Conservation (phyloP, 2,797 vertebrate genomes). For the Sebastes nivosus region DNA sequence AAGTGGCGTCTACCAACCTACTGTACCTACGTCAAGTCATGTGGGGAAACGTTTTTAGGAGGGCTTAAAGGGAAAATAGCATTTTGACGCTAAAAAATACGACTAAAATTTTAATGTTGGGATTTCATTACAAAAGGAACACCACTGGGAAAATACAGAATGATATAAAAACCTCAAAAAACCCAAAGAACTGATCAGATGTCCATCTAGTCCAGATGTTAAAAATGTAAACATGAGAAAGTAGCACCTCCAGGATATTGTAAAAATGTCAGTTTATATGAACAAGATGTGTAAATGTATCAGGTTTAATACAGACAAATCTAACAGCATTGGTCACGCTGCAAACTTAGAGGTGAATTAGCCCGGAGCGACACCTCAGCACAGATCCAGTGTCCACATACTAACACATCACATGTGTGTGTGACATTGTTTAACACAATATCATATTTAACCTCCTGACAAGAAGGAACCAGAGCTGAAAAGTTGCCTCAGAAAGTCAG, state of each 20-base stretch:
- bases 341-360: background rate
- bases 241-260: background rate
- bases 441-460: background rate
- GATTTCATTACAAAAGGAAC: background rate
- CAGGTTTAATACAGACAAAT: slow-evolving; percentile 22
- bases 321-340: slow-evolving; percentile 18
- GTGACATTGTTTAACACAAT: slow-evolving; percentile 30
- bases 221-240: background rate
- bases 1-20: too few species aligned
- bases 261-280: slow-evolving; percentile 18
- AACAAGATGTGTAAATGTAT: slow-evolving; percentile 35
- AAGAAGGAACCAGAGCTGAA: slow-evolving; percentile 7
- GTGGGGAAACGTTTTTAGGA: background rate
- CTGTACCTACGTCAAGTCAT: too few species aligned
- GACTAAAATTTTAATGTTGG: background rate
- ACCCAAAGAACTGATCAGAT: background rate
- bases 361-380: slow-evolving; percentile 38
- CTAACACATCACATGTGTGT: slow-evolving; percentile 49
- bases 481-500: slow-evolving; percentile 42
- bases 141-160: too few species aligned
- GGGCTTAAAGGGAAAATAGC: background rate
- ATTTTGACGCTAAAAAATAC: background rate
- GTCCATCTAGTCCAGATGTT: background rate
- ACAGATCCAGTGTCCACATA: slow-evolving; percentile 18
- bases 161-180: background rate